Base-by-base conservation (phyloP, 2,797 vertebrate species). In the Leucoraja ocellata region DNA sequence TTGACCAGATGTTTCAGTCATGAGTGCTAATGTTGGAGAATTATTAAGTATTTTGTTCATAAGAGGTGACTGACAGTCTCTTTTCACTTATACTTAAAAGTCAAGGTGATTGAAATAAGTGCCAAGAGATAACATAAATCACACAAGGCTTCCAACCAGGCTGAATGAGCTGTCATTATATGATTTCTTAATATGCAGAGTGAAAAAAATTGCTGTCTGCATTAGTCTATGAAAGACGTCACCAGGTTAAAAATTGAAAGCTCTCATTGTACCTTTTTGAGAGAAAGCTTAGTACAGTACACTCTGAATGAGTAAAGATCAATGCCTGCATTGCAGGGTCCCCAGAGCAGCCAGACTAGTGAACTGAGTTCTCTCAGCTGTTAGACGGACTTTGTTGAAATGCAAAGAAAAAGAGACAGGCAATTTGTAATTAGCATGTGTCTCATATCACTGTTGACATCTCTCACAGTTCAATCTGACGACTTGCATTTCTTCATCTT, bases 401-500 rank as follows among this genome's bases (percentile, higher is more conserved):
- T 46, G 73, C 71, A 54, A 73, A 92, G 90, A 92, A 92, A 91
- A 74, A 76, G 90, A 74, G 68, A 92, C 90, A 73, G 71, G 71
- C 65, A 92, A 92, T 92, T 74, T 92, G 90, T 76, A 91, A 92
- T 92, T 73, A 74, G 90, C 68, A 92, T 92, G 90, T 54, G 90
- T 92, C 90, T 92, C 68, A 54, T 92, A 76, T 76, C 90, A 74
- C 25, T 92, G 90, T 92, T 92, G 71, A 92, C 90, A 92, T 92
- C 71, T 74, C 71, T 92, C 73, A 23, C 90, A 25, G 36, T 92
- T 76, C 39, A 76, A 76, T 54, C 90, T 76, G 65, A 74, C 39
- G 61, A 76, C 90, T 92, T 92, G 9, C 90, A 73, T 92, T 25
- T 73, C 90, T 92, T 92, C 13, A 13, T 95, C 96, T 95, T 94